Percentiles rank a stretch among this genome's conserved stretches.
Conservation (phyloP, 2,888 invertebrate genomes). For the Cremastinae sp. region DNA sequence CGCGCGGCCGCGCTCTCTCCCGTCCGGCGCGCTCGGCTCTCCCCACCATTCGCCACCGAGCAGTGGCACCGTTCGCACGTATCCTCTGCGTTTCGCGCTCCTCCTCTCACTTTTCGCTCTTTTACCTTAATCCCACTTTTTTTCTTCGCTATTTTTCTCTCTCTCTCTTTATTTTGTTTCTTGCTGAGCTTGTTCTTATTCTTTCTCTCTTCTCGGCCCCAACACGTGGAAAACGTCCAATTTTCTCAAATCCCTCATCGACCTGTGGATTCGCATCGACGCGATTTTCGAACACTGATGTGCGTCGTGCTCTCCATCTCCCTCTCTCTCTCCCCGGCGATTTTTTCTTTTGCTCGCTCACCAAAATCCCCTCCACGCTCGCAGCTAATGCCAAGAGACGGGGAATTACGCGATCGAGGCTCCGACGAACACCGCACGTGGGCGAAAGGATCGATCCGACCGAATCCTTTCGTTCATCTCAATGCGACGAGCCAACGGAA, state of each 20-base stretch:
- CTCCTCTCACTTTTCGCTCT: too few species aligned
- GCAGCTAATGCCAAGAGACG: neutral
- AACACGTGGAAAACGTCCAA: conserved; percentile 75
- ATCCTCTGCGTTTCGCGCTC: neutral
- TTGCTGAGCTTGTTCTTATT: too few species aligned
- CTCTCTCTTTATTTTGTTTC: too few species aligned
- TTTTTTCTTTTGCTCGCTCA: neutral
- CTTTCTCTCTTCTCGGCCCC: conserved; percentile 26
- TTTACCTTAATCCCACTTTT: too few species aligned
- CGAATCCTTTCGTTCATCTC: conserved; percentile 15
- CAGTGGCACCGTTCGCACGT: conserved; percentile 27
- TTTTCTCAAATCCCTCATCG: conserved; percentile 75
- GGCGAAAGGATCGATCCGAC: conserved; percentile 47
- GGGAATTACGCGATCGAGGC: conserved; percentile 12
- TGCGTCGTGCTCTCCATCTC: conserved; percentile 18
- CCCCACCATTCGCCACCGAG: conserved; percentile 13
- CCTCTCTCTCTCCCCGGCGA: neutral
- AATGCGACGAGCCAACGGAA: neutral
- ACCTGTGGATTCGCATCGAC: conserved; percentile 75
- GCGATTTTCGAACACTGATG: conserved; percentile 49
- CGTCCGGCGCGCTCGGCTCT: conserved; percentile 24
- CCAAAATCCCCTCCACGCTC: neutral
- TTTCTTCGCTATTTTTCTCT: too few species aligned
- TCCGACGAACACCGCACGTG: conserved; percentile 10
- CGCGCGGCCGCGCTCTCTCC: conserved; percentile 48